phyloP scores from a whole-genome alignment of 2,797 vertebrate species.

The Sarcophilus harrisii region DNA sequence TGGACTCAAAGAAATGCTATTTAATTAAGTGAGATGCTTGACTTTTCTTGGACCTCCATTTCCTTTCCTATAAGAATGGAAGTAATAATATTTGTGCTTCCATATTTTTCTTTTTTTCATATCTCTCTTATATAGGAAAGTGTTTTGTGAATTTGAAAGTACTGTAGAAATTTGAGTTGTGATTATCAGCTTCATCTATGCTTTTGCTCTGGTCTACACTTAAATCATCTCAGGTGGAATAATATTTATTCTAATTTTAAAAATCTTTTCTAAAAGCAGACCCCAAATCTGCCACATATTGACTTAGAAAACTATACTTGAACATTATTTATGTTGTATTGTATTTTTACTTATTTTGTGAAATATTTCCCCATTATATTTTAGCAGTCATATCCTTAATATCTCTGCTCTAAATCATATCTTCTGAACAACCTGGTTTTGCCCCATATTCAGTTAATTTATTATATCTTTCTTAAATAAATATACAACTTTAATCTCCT shows the following conservation, averaged over 20 bases:
- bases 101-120: neutral
- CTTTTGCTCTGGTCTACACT: neutral
- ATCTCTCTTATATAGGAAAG: neutral
- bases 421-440: neutral
- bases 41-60: neutral
- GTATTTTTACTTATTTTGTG: neutral
- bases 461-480: neutral
- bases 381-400: neutral
- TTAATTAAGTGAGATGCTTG: neutral
- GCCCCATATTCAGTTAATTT: neutral
- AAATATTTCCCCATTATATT: neutral
- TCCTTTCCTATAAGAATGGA: neutral
- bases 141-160: neutral
- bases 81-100: neutral
- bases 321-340: neutral
- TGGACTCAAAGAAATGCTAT: neutral
- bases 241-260: neutral
- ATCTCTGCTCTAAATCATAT: neutral
- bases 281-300: neutral
- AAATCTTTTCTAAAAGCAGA: neutral
- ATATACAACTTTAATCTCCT: neutral
- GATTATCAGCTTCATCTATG: neutral
- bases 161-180: neutral
- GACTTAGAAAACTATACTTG: neutral
- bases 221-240: neutral